Percentiles rank a stretch among this genome's conserved stretches.
Evolutionary conservation across 2,113 vertebrate genomes (phyloP).

Genomic region (Pica pica): DNA sequence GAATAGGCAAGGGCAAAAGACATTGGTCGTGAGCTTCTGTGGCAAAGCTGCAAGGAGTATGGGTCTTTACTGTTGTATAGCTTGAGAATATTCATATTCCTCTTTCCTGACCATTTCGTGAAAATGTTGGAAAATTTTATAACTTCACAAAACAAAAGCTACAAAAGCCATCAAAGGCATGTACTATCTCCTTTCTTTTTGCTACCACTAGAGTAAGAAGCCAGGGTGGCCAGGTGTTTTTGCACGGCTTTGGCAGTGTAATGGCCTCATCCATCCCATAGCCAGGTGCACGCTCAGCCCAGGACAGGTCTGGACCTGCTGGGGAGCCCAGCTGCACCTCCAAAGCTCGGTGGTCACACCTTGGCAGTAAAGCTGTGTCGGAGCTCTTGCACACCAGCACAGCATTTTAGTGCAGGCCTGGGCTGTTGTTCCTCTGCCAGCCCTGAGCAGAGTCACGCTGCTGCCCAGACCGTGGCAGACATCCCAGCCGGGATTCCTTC

Average conservation of each 20-base stretch:
- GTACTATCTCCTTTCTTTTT: neutral
- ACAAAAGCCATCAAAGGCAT: neutral
- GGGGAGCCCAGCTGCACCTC: accelerated
- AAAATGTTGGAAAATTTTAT: neutral
- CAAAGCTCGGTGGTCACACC: neutral
- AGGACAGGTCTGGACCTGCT: neutral
- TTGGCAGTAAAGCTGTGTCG: neutral
- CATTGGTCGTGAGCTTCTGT: neutral
- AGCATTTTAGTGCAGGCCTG: neutral
- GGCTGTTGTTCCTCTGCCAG: neutral
- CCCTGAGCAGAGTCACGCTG: neutral
- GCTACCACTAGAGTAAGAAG: neutral
- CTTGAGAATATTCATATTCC: neutral
- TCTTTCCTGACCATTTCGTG: neutral
- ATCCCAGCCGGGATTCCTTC: neutral
- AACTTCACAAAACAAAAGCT: neutral
- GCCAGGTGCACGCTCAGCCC: neutral
- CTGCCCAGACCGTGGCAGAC: neutral
- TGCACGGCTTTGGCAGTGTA: neutral
- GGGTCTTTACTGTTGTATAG: neutral
- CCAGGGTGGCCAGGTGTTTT: neutral
- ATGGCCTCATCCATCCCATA: neutral
- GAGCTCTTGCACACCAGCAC: neutral
- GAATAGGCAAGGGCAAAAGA: neutral
- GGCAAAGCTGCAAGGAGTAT: neutral